Evolutionary conservation across 64 coral and sea anemone genomes (phyloP).

Genomic region (Orbicella faveolata): DNA sequence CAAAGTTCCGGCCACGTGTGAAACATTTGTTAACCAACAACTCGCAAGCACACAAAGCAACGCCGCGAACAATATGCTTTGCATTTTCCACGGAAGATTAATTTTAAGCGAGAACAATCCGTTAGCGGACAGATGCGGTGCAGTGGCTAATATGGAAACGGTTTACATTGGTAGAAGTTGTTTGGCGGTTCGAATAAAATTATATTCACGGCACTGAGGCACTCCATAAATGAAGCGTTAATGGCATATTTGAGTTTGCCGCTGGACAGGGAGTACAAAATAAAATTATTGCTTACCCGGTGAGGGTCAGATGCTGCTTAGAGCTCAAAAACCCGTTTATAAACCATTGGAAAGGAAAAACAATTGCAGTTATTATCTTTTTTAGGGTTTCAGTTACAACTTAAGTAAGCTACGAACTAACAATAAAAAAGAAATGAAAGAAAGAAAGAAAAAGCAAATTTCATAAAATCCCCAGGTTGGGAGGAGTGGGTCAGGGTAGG

Average conservation of each 20-base stretch:
- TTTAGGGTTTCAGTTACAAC: no score
- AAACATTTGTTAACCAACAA: conserved; percentile 1
- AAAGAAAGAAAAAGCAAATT: no score
- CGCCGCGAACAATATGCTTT: not conserved
- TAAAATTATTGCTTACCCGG: not conserved
- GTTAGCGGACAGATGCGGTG: not conserved
- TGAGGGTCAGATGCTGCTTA: not conserved
- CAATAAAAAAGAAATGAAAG: no score
- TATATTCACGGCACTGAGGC: not conserved
- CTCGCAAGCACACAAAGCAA: not conserved
- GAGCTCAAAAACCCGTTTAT: no score
- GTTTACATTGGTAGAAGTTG: not conserved
- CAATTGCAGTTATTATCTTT: not conserved
- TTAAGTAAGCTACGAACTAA: no score
- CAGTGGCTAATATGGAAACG: not conserved
- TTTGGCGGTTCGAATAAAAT: not conserved
- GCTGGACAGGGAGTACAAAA: not conserved
- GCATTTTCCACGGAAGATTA: not conserved
- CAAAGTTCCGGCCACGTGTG: conserved; percentile 4
- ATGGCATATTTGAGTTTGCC: not conserved
- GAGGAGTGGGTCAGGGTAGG: no score
- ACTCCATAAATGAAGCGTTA: not conserved
- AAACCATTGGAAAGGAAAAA: no score
- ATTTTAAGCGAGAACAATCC: not conserved
- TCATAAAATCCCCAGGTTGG: no score